Evolutionary conservation across 2,797 vertebrate species (phyloP).

Genomic region (Schizopygopsis malacanthus): DNA sequence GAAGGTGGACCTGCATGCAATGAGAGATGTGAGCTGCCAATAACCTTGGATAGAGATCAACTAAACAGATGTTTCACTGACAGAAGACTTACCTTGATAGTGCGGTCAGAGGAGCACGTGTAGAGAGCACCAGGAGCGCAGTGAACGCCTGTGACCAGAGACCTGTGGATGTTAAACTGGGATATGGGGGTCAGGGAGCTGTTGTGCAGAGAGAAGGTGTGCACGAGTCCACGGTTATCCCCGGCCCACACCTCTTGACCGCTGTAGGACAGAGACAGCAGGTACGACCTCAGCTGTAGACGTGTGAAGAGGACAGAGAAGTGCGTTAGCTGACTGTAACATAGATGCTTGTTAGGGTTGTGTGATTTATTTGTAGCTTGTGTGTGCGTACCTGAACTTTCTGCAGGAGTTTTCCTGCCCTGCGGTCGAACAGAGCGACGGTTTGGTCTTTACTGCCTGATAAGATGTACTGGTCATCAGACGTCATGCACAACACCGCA

Average conservation of each 20-base stretch:
- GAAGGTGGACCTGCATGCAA: conserved; percentile 84
- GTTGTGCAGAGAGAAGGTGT: conserved; percentile 80
- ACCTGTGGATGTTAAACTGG: conserved; percentile 86
- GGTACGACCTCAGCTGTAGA: conserved; percentile 84
- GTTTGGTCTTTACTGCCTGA: conserved; percentile 89
- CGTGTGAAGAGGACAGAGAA: neutral
- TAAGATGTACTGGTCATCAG: conserved; percentile 87
- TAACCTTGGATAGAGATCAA: neutral
- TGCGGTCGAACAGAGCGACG: conserved; percentile 85
- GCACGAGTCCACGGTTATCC: conserved; percentile 85
- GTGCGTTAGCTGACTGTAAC: neutral
- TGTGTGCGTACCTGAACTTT: conserved; percentile 79
- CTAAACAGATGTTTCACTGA: neutral
- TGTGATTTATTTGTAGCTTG: neutral
- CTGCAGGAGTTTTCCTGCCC: conserved; percentile 80
- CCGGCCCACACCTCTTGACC: conserved; percentile 88
- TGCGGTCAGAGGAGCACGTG: conserved; percentile 88
- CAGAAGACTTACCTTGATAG: conserved; percentile 79
- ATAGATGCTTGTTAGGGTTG: neutral
- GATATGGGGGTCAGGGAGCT: conserved; percentile 80
- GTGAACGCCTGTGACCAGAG: conserved; percentile 88
- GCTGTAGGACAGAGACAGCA: conserved; percentile 88
- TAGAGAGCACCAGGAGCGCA: conserved; percentile 85
- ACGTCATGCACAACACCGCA: conserved; percentile 83
- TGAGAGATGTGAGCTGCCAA: neutral